phyloP scores from a whole-genome alignment of 2,888 invertebrate genomes.

The Papilio protenor region DNA sequence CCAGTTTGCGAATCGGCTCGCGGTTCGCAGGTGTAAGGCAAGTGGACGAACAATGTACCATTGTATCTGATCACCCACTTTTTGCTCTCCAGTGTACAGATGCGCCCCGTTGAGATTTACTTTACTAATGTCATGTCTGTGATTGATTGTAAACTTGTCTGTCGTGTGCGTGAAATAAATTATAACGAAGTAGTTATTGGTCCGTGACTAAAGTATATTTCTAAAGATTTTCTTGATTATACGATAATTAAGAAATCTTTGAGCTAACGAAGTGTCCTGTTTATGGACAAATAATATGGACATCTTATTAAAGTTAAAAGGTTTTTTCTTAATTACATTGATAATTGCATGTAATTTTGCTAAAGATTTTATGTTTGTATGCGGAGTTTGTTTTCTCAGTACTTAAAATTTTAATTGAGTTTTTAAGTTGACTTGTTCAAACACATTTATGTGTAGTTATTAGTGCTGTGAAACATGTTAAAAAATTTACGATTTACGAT shows the following conservation, averaged over 20 bases:
- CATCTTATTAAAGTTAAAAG: constrained; percentile 1
- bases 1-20: constrained; percentile 52
- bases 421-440: neutral
- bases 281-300: neutral
- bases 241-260: neutral
- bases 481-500: neutral
- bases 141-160: constrained; percentile 13
- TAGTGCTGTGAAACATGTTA: neutral
- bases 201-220: constrained; percentile 16
- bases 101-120: constrained; percentile 47
- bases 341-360: neutral
- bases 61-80: constrained; percentile 50
- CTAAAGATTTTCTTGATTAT: neutral
- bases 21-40: constrained; percentile 59
- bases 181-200: neutral
- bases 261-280: neutral
- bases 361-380: constrained; percentile 1
- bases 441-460: neutral
- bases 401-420: neutral
- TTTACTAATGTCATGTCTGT: constrained; percentile 26
- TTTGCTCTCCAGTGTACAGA: constrained; percentile 58
- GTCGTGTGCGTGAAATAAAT: constrained; percentile 5
- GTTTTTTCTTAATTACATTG: neutral
- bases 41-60: constrained; percentile 60
- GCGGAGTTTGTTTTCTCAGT: neutral